Base-by-base conservation (phyloP, 2,888 invertebrate species). In the Meteorus colon region DNA sequence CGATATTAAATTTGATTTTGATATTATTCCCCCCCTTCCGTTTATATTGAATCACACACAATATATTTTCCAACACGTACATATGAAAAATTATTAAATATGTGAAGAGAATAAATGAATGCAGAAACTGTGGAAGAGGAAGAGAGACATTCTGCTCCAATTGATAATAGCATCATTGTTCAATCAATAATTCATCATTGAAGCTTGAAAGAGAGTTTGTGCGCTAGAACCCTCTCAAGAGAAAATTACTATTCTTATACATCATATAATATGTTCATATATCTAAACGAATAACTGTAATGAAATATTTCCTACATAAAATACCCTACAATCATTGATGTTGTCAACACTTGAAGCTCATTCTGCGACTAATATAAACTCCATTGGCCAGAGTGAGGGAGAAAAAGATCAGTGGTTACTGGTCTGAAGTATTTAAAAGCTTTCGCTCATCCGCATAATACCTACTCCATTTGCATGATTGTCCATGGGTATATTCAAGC, bases 151-250 rank as follows among this genome's bases (percentile, higher is more conserved):
- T 55, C 24, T 55, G 55, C 55, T 55, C 55, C 55, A 55, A 55
- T 55, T 55, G 55, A 55, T 55, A 19, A 55, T 55, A 55, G 8
- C 55, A 55, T 55, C 19, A 55, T 55, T 19, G 55, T 19, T 19
- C 24, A 55, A 55, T 55, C 55, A 55, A 55, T 55, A 55, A 19
- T 55, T 19, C n/a, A 55, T n/a, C 55, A 55, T 55, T 55, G 55
- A 55, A 19, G 55, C 55, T 19, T 55, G 55, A 19, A 55, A 55
- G 19, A 55, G 55, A 55, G 55, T 55, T 55, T 19, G 19, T 55
- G 19, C n/a, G 24, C 19, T 55, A 8, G 19, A 55, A 19, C 19
- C 19, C 10, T 19, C 24, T 19, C 55, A 8, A 55, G 24, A 55
- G 55, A 24, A 55, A 19, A 55, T 55, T 19, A 55, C n/a, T n/a